Evolutionary conservation across 2,113 vertebrate species (phyloP).

Genomic region (Psittacula cyanocephala): DNA sequence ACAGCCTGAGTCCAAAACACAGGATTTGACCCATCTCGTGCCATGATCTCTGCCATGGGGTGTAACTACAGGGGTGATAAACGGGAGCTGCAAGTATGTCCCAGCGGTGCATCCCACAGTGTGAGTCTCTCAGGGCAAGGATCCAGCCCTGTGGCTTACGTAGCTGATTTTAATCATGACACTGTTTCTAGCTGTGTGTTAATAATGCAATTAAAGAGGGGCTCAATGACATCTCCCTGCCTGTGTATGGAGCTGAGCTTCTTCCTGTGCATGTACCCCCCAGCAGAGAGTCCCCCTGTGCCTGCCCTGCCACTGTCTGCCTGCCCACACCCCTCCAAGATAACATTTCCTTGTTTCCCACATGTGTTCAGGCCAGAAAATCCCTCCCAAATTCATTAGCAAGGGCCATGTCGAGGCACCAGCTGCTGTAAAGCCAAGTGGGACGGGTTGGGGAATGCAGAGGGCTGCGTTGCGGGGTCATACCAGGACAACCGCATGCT

Average conservation of each 20-base stretch:
- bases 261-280: accelerated
- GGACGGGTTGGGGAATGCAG: background rate
- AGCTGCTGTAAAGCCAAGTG: background rate
- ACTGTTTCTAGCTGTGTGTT: background rate
- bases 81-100: accelerated
- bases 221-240: background rate
- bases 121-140: background rate
- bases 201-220: background rate
- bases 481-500: background rate
- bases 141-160: accelerated
- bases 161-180: background rate
- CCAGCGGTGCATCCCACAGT: accelerated
- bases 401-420: background rate
- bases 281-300: accelerated
- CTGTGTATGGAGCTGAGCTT: background rate
- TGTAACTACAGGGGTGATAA: background rate
- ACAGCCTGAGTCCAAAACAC: background rate
- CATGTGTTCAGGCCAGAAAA: background rate
- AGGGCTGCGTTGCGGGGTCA: background rate
- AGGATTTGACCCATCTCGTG: background rate
- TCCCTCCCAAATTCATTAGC: background rate
- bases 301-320: background rate
- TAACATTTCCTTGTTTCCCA: background rate
- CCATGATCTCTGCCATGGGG: accelerated
- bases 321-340: background rate